Percentiles rank a stretch among this genome's conserved stretches.
Evolutionary conservation across 2,888 invertebrate genomes (phyloP).

Genomic region (Mimas tiliae): DNA sequence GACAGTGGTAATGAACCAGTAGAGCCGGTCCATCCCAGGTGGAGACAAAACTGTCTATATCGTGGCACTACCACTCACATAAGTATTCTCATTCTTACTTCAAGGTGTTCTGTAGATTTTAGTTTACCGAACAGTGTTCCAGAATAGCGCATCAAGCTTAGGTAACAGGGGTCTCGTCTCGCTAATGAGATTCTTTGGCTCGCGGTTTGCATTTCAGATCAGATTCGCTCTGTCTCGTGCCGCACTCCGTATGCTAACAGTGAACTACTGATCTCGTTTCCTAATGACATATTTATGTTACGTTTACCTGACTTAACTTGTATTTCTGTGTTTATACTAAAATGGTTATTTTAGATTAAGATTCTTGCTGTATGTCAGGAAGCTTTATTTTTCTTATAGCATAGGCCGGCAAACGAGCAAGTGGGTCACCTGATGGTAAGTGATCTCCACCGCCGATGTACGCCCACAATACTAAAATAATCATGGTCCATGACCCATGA

Average conservation of each 20-base stretch:
- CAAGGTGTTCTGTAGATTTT: neutral
- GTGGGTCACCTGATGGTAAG: too few species aligned
- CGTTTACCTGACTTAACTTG: neutral
- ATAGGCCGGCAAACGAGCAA: too few species aligned
- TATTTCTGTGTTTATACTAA: neutral
- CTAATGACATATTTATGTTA: slow-evolving; percentile 50
- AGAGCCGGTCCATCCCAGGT: too few species aligned
- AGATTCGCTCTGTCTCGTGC: slow-evolving; percentile 51
- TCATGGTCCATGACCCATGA: too few species aligned
- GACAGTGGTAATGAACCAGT: too few species aligned
- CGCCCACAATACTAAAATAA: too few species aligned
- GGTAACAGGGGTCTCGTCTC: slow-evolving; percentile 66
- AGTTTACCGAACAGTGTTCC: slow-evolving; percentile 24
- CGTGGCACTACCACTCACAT: too few species aligned
- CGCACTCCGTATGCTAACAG: slow-evolving; percentile 34
- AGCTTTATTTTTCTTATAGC: too few species aligned
- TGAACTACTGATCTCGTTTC: slow-evolving; percentile 59
- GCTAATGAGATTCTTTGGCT: slow-evolving; percentile 83
- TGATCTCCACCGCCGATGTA: too few species aligned
- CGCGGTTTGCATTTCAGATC: slow-evolving; percentile 84
- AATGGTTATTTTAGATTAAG: neutral
- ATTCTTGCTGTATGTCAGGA: neutral
- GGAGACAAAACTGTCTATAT: too few species aligned
- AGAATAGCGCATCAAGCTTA: slow-evolving; percentile 60
- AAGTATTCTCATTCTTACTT: neutral